phyloP scores from a whole-genome alignment of 2,888 invertebrate species.

The Pristionchus japonicus region DNA sequence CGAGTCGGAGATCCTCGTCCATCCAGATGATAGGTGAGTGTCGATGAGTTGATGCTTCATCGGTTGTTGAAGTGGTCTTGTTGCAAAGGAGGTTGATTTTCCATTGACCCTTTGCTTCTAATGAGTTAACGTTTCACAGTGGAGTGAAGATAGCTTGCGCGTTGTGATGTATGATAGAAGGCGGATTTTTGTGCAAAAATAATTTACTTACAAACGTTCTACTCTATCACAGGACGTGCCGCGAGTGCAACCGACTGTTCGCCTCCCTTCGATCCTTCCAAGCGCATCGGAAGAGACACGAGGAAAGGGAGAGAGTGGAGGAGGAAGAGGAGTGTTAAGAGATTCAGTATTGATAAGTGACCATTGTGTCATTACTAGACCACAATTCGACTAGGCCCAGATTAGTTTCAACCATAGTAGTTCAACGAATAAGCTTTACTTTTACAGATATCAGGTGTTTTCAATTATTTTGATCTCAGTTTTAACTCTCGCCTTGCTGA shows the following conservation, averaged over 20 bases:
- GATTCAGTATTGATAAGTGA: not conserved
- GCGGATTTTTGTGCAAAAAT: too few species aligned
- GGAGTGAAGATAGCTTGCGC: too few species aligned
- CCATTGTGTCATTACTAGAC: not conserved
- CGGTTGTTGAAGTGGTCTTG: not conserved
- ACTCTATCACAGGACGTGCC: not conserved
- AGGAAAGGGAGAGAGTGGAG: not conserved
- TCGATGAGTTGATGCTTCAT: not conserved
- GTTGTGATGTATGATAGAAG: too few species aligned
- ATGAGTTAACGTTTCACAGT: too few species aligned
- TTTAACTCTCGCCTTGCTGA: not conserved
- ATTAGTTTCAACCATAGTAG: not conserved
- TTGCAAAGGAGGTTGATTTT: not conserved
- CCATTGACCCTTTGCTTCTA: too few species aligned
- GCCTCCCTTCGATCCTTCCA: slow-evolving; percentile 27
- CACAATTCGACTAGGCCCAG: not conserved
- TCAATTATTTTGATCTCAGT: not conserved
- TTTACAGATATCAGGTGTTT: not conserved
- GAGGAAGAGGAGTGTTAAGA: not conserved
- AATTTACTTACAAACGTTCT: too few species aligned
- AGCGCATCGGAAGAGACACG: slow-evolving; percentile 18
- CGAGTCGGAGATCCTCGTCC: slow-evolving; percentile 42
- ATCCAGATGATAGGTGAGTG: slow-evolving; percentile 45
- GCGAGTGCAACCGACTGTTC: slow-evolving; percentile 13
- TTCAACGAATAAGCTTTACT: not conserved